These are phyloP conservation scores for Falco punctatus DNA, from an alignment of 2,113 vertebrate species.

Conservation along the genomic window DNA sequence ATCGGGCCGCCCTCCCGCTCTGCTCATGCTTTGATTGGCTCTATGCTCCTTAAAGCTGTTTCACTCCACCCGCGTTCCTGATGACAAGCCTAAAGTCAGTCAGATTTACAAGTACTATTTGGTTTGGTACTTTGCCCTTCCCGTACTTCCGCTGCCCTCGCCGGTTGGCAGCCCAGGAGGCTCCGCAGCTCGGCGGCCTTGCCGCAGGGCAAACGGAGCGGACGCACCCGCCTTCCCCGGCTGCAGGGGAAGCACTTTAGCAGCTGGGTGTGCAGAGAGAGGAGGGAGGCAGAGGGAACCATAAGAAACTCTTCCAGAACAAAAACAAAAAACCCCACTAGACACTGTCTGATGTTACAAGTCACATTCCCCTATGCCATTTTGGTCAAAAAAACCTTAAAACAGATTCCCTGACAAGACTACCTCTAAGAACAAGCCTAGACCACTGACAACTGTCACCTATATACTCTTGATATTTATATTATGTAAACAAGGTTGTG, in stretches of 20 bases:
- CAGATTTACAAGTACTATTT: background rate
- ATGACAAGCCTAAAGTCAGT: background rate
- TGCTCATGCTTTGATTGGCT: constrained; percentile 1
- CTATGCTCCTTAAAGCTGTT: constrained; percentile 45
- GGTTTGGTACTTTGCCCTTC: background rate
- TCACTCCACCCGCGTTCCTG: background rate
- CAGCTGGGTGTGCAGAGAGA: constrained; percentile 15
- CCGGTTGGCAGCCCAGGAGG: background rate
- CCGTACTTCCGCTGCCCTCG: background rate
- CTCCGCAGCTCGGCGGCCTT: background rate
- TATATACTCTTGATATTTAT: constrained; percentile 40
- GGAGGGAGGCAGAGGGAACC: background rate
- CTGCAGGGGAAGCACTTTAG: constrained; percentile 15
- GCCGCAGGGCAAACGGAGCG: background rate
- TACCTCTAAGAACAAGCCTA: constrained; percentile 57
- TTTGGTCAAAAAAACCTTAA: constrained; percentile 77
- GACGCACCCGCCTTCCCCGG: constrained; percentile 34
- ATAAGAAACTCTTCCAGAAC: background rate
- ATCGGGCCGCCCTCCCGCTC: constrained; percentile 23
- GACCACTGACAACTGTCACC: constrained; percentile 35
- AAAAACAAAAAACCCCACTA: background rate
- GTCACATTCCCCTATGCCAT: constrained; percentile 46
- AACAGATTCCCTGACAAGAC: constrained; percentile 70
- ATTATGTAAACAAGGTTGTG: constrained; percentile 49
- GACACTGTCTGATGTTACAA: background rate